Percentiles rank a stretch among this genome's conserved stretches.
phyloP scores from a whole-genome alignment of 2,797 vertebrate genomes.

The Schizopygopsis malacanthus region DNA sequence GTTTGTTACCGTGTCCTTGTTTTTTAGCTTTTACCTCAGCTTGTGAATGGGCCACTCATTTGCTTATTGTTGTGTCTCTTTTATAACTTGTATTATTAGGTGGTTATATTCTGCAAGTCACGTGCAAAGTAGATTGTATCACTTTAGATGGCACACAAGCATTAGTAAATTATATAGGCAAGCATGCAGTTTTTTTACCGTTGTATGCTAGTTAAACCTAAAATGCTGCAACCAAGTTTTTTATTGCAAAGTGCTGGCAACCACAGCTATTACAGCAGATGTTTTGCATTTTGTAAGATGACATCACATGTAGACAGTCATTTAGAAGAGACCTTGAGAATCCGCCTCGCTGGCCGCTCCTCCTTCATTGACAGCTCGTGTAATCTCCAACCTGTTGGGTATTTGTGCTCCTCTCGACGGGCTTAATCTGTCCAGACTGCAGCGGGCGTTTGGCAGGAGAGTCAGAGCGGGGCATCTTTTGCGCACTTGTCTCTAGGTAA shows the following conservation, averaged over 20 bases:
- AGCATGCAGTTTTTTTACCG: background rate
- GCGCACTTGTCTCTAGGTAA: conserved; percentile 69
- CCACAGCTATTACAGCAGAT: background rate
- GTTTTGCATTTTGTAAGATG: background rate
- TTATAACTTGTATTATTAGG: background rate
- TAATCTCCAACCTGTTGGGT: conserved; percentile 69
- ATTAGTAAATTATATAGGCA: background rate
- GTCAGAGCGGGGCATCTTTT: conserved; percentile 66
- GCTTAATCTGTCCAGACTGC: conserved; percentile 66
- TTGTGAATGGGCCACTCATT: background rate
- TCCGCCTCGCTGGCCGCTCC: conserved; percentile 34
- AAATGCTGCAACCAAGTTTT: background rate
- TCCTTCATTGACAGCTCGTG: conserved; percentile 53
- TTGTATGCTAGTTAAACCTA: background rate
- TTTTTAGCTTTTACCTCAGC: background rate
- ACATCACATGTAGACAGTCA: conserved; percentile 7
- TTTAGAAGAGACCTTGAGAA: conserved; percentile 55
- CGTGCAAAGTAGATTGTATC: background rate
- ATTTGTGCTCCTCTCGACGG: conserved; percentile 61
- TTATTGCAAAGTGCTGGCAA: background rate
- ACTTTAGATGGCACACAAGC: background rate
- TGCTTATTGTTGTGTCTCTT: background rate
- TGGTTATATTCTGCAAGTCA: background rate
- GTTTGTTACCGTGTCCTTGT: background rate
- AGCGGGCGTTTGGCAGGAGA: conserved; percentile 66